Evolutionary conservation across 1,140 invertebrate genomes (phyloP), one percentile per base, ranked within the genome.

Genomic region (Drosophila setifemur): DNA sequence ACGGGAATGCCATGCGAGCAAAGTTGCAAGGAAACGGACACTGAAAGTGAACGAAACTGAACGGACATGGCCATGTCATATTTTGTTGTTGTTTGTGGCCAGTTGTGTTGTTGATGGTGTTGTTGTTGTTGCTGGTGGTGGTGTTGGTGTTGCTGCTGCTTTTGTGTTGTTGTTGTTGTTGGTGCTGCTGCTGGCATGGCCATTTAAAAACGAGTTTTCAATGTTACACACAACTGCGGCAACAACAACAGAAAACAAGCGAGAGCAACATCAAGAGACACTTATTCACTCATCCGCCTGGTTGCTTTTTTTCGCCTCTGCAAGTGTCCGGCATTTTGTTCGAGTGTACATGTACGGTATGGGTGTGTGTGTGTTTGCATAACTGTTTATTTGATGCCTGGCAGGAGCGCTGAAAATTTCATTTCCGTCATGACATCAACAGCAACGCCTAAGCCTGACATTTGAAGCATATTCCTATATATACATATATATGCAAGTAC

Each of bases 131-230:
- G 14, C 28, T 40, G 37, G n/a, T n/a, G n/a, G n/a, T n/a, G n/a
- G n/a, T n/a, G n/a, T n/a, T n/a, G n/a, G n/a, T n/a, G n/a, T n/a
- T n/a, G n/a, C 37, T 53, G 48, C 28, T 54, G 53, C 33, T 76
- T 69, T 42, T 39, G n/a, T 55, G 48, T 39, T 44, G 29, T 39
- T 54, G 33, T 48, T 49, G 53, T 23, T 63, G 37, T 39, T 69
- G 29, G 21, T 31, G 42, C 44, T 44, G 35, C 33, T 55, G 39
- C 57, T 71, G 79, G 63, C 72, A 63, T 63, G 73, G 78, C 53
- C 79, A 68, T 85, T 79, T 85, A 78, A 78, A 83, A 85, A 67
- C 70, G 69, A 85, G 74, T 82, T 82, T 79, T 72, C 79, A 79
- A 78, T 85, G 74, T 78, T 85, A 72, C 67, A 82, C 49, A 63